A percentile compares a stretch with the other conserved stretches of the same genome.
Conservation (phyloP, 2,797 vertebrate genomes). For the Gastrophryne carolinensis region DNA sequence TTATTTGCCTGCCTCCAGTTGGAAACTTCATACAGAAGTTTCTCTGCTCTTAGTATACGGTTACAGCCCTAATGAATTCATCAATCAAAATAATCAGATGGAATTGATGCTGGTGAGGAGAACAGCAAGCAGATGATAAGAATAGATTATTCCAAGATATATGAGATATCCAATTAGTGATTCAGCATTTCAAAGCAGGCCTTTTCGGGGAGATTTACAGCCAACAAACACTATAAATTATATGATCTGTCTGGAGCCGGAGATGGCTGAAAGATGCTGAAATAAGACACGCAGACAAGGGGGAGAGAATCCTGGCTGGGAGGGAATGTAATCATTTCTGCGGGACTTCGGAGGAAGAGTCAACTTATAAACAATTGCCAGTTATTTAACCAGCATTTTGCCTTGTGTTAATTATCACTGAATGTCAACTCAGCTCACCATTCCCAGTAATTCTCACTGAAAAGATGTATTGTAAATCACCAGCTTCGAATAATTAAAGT, state of each 20-base stretch:
- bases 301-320: slow-evolving; percentile 1
- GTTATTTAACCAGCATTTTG: slow-evolving; percentile 14
- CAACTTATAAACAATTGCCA: neutral
- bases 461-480: neutral
- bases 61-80: slow-evolving; percentile 54
- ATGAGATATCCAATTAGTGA: slow-evolving; percentile 57
- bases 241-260: slow-evolving; percentile 17
- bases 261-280: neutral
- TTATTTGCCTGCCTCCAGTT: slow-evolving; percentile 3
- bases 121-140: slow-evolving; percentile 57
- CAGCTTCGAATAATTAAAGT: neutral
- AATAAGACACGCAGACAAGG: slow-evolving; percentile 41
- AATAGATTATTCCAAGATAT: slow-evolving; percentile 61
- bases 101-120: slow-evolving; percentile 53
- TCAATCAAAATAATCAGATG: slow-evolving; percentile 62
- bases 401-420: neutral
- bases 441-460: slow-evolving; percentile 5
- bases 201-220: slow-evolving; percentile 54
- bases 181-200: slow-evolving; percentile 57
- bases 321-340: slow-evolving; percentile 18
- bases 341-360: neutral
- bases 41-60: slow-evolving; percentile 43
- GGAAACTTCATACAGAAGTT: slow-evolving; percentile 53
- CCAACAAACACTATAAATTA: slow-evolving; percentile 51
- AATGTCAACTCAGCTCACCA: neutral